These are phyloP conservation scores for Dendrocopos noguchii DNA, from an alignment of 2,113 vertebrate genomes.

Conservation along the genomic window DNA sequence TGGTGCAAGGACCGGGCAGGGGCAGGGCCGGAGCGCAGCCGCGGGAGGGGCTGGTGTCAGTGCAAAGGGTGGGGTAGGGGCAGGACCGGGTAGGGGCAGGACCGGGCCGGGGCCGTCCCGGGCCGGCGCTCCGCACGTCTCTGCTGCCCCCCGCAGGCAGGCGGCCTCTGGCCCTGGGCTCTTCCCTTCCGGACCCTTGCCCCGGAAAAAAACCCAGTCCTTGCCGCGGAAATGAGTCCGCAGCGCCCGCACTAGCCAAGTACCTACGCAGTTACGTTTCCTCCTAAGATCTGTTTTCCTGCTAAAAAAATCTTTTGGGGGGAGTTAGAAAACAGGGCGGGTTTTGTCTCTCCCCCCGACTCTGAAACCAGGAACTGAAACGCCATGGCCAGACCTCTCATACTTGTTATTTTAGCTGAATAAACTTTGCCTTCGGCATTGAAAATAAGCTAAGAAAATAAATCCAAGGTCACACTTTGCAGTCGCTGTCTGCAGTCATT, in stretches of 20 bases:
- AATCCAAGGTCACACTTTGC: not conserved
- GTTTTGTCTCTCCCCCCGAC: not conserved
- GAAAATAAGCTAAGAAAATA: not conserved
- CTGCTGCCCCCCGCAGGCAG: slow-evolving; percentile 59
- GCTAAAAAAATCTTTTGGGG: not conserved
- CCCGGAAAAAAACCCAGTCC: not conserved
- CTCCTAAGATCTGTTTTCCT: not conserved
- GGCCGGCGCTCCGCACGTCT: not conserved
- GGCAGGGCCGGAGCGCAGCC: not conserved
- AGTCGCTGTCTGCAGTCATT: not conserved
- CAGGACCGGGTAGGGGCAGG: not conserved
- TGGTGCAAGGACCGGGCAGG: too few relatives aligned
- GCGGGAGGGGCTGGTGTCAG: too few relatives aligned
- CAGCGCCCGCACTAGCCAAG: not conserved
- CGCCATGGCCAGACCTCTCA: not conserved
- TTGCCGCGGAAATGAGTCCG: not conserved
- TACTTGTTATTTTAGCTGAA: not conserved
- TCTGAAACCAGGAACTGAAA: not conserved
- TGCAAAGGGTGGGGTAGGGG: not conserved
- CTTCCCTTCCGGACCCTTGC: fast-evolving
- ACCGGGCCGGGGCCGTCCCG: not conserved
- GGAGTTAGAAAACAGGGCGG: not conserved
- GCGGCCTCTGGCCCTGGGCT: not conserved
- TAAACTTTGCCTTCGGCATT: not conserved
- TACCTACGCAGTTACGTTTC: fast-evolving